Evolutionary conservation across 1,140 invertebrate species (phyloP).

Genomic region (Metaphire vulgaris): DNA sequence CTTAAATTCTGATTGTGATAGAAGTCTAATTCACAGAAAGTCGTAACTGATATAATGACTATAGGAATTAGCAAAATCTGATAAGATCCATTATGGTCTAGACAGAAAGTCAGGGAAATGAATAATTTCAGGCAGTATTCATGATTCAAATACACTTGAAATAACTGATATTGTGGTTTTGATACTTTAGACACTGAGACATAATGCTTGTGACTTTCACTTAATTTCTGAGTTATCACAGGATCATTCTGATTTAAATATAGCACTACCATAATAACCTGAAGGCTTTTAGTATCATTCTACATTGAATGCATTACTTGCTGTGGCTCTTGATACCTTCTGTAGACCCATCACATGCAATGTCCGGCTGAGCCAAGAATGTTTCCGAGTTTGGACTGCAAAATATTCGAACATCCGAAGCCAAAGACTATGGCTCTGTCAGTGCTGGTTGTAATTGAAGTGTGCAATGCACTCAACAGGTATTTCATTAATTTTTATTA

Average conservation of each 20-base stretch:
- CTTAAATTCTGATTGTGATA: no score
- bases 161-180: not conserved
- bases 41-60: no score
- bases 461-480: constrained; percentile 54
- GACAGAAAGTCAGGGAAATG: no score
- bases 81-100: no score
- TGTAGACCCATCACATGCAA: constrained; percentile 53
- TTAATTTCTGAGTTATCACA: not conserved
- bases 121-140: no score
- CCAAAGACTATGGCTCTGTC: constrained; percentile 53
- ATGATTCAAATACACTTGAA: no score
- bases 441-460: constrained; percentile 53
- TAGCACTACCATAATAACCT: no score
- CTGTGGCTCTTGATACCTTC: not conserved
- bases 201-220: not conserved
- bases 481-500: constrained; percentile 37
- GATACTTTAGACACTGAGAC: not conserved
- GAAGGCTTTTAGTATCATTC: no score
- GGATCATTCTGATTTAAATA: not conserved
- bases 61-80: no score
- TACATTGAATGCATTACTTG: no score
- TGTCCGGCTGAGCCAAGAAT: constrained; percentile 46
- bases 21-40: no score
- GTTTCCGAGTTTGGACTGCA: constrained; percentile 50
- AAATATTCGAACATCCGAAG: constrained; percentile 46